A percentile compares a stretch with the other conserved stretches of the same genome.
Conservation (phyloP, 2,797 vertebrate species). For the Okamejei kenojei region DNA sequence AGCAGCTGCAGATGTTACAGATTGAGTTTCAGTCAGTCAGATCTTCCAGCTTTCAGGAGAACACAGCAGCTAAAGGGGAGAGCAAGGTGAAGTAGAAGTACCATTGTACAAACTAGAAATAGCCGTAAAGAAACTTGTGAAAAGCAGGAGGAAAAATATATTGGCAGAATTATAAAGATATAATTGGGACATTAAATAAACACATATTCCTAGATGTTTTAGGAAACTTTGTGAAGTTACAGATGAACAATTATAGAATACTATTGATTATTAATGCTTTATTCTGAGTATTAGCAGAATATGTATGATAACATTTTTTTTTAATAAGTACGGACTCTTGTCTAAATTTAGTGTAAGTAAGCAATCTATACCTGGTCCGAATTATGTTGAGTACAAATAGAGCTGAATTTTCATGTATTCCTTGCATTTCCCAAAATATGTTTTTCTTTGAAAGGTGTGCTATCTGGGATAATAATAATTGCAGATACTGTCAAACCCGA, state of each 20-base stretch:
- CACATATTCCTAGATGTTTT: neutral
- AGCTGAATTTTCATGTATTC: slow-evolving; percentile 21
- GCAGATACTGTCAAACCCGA: slow-evolving; percentile 87
- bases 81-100: too few relatives aligned
- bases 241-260: neutral
- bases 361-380: neutral
- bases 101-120: too few relatives aligned
- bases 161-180: too few relatives aligned
- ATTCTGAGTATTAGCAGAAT: neutral
- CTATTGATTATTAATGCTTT: neutral
- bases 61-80: too few relatives aligned
- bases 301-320: too few relatives aligned
- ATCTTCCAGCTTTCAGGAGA: too few relatives aligned
- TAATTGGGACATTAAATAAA: neutral
- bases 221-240: too few relatives aligned
- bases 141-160: neutral
- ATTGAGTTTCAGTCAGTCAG: too few relatives aligned
- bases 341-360: neutral
- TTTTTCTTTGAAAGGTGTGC: slow-evolving; percentile 55
- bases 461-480: slow-evolving; percentile 85
- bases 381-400: neutral
- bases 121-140: neutral
- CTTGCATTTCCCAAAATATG: neutral
- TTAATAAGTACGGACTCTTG: neutral
- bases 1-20: too few relatives aligned